These are phyloP conservation scores for Nysson spinosus DNA, from an alignment of 2,888 invertebrate genomes.

Conservation along the genomic window DNA sequence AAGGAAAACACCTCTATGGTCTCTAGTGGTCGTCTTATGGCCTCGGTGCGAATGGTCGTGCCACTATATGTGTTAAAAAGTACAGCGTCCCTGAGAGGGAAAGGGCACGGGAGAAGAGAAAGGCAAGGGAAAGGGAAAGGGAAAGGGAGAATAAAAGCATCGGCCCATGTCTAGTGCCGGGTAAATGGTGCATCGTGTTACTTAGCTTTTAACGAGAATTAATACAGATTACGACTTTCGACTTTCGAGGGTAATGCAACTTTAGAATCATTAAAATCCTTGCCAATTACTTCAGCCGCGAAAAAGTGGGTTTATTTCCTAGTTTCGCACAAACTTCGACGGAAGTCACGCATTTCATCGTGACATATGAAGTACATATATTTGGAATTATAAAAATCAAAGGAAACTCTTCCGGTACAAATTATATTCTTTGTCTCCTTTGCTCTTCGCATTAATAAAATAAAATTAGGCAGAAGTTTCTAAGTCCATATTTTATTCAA, in stretches of 20 bases:
- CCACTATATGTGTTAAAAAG: constrained; percentile 3
- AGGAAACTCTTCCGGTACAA: too few species aligned
- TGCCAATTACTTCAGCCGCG: constrained; percentile 25
- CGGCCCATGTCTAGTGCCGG: constrained; percentile 16
- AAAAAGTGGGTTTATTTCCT: constrained; percentile 17
- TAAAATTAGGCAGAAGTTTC: too few species aligned
- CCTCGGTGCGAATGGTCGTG: constrained; percentile 7
- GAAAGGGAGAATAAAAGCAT: constrained; percentile 23
- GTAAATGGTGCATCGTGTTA: constrained; percentile 62
- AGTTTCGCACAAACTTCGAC: too few species aligned
- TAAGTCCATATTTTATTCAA: too few species aligned
- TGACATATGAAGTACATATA: too few species aligned
- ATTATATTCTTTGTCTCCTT: too few species aligned
- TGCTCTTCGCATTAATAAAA: too few species aligned
- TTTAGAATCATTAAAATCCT: constrained; percentile 25
- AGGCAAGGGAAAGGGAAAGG: constrained; percentile 2
- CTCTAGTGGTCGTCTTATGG: constrained; percentile 35
- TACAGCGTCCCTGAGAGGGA: not conserved
- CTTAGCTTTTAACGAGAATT: constrained; percentile 66
- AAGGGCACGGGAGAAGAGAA: constrained; percentile 1
- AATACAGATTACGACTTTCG: constrained; percentile 59
- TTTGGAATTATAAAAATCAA: too few species aligned
- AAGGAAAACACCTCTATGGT: constrained; percentile 10
- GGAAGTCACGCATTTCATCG: too few species aligned
- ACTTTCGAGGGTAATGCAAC: constrained; percentile 44